Percentiles rank a stretch among this genome's conserved stretches.
phyloP scores from a whole-genome alignment of 1,140 invertebrate species.

The Neodiprion lecontei region DNA sequence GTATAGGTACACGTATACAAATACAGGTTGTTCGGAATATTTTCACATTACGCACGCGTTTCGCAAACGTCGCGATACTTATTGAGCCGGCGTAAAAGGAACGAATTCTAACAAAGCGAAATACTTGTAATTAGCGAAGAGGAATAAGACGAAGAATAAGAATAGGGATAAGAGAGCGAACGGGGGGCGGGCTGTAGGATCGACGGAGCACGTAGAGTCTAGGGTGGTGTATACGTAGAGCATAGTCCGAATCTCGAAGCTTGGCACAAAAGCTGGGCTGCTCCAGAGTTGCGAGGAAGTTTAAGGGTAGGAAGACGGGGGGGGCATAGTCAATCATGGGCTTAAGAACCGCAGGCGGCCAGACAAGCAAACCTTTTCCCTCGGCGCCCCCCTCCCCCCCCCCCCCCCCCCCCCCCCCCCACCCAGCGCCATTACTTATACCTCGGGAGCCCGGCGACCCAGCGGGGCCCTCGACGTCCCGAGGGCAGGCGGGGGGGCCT shows the following conservation, averaged over 20 bases:
- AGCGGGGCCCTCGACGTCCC: conserved; percentile 1
- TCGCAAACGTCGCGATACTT: too few relatives aligned
- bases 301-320: background rate
- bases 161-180: background rate
- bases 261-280: background rate
- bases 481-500: conserved; percentile 3
- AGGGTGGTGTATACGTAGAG: too few relatives aligned
- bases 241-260: background rate
- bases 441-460: background rate
- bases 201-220: background rate
- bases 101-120: too few relatives aligned
- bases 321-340: background rate
- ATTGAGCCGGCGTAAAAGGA: too few relatives aligned
- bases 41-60: too few relatives aligned
- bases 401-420: background rate
- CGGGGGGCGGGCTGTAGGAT: background rate
- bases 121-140: background rate
- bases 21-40: too few relatives aligned
- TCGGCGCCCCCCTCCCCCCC: background rate
- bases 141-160: background rate
- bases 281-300: background rate
- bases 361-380: conserved; percentile 5
- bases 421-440: background rate
- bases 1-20: too few relatives aligned
- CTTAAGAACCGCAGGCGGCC: conserved; percentile 6